These are phyloP conservation scores for Bovichtus diacanthus DNA, from an alignment of 2,797 vertebrate genomes.

Conservation along the genomic window DNA sequence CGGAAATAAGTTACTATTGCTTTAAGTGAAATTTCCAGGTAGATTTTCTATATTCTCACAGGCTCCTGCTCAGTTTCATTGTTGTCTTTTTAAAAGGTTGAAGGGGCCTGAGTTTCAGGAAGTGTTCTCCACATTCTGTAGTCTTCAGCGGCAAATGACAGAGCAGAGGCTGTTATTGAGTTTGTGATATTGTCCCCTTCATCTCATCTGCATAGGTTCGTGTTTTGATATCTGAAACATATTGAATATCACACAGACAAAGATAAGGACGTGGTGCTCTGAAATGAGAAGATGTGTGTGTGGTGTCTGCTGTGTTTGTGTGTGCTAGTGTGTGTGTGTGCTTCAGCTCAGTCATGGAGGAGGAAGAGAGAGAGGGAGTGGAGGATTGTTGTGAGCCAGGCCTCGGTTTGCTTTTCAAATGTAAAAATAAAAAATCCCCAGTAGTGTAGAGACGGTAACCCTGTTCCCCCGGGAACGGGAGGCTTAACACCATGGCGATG, in stretches of 20 bases:
- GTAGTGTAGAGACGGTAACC: slow-evolving; percentile 74
- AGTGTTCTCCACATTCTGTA: slow-evolving; percentile 4
- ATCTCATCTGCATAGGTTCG: slow-evolving; percentile 78
- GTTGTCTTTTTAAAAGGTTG: neutral
- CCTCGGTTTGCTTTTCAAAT: slow-evolving; percentile 79
- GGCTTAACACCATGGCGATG: slow-evolving; percentile 78
- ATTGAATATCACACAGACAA: slow-evolving; percentile 75
- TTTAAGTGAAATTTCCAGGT: neutral
- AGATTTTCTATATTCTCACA: neutral
- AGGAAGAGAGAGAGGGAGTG: slow-evolving; percentile 44
- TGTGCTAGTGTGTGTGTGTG: slow-evolving; percentile 46
- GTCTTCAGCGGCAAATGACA: slow-evolving; percentile 27
- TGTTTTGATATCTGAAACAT: slow-evolving; percentile 77
- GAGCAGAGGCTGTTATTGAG: slow-evolving; percentile 55
- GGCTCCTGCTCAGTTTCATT: neutral
- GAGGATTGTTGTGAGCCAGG: slow-evolving; percentile 69
- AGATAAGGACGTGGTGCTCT: slow-evolving; percentile 74
- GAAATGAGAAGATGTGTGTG: slow-evolving; percentile 65
- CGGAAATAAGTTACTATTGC: no score
- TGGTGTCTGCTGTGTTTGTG: slow-evolving; percentile 32
- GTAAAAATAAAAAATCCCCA: slow-evolving; percentile 82
- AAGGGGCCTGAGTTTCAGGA: neutral
- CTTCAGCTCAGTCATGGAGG: slow-evolving; percentile 52
- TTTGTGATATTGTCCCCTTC: slow-evolving; percentile 66
- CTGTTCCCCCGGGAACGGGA: slow-evolving; percentile 73